Evolutionary conservation across 2,113 vertebrate genomes (phyloP), one percentile per base, ranked within the genome.

Genomic region (Neodon shergylaensis): DNA sequence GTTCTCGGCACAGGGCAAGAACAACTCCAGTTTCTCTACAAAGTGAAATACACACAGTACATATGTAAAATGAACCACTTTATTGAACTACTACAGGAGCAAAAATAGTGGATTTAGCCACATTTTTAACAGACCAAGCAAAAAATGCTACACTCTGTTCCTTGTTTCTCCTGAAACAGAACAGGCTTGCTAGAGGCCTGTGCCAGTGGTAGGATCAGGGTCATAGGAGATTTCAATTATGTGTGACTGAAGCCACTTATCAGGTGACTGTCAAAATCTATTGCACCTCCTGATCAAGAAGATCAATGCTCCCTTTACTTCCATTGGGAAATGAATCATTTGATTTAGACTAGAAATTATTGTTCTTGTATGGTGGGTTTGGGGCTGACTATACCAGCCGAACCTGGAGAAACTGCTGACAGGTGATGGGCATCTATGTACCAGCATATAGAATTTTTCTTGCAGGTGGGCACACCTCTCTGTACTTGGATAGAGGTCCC

Each of bases 61-160:
- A 47, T 42, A 13, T 58, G 85, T 42, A 87, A 95, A 95, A 97
- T 44, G 82, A 96, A 78, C 85, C 83, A 95, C 86, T 98, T 98
- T 98, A 97, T 96, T 98, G 86, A 96, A 95, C 95, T 97, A 95
- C 72, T 96, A 95, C 79, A 94, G 89, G 93, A 88, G 33, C 81
- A 76, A 86, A 74, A 92, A 96, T 70, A 96, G 94, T 58, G 83
- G 84, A 68, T 12, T 93, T 94, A 66, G 91, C 96, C 96, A 66
- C 92, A 78, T 47, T 76, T 93, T 95, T 95, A 94, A 95, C 97
- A 97, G 86, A 74, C 31, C n/a, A 85, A 97, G 88, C 74, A 90
- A 65, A 87, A 95, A 97, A 97, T 88, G 52, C 66, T 93, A 88
- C 74, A 89, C 21, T 33, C 31, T 24, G 31, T 5, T 74, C 72